A percentile compares a stretch with the other conserved stretches of the same genome.
Conservation (phyloP, 1,140 invertebrate genomes). For the Asobara japonica region DNA sequence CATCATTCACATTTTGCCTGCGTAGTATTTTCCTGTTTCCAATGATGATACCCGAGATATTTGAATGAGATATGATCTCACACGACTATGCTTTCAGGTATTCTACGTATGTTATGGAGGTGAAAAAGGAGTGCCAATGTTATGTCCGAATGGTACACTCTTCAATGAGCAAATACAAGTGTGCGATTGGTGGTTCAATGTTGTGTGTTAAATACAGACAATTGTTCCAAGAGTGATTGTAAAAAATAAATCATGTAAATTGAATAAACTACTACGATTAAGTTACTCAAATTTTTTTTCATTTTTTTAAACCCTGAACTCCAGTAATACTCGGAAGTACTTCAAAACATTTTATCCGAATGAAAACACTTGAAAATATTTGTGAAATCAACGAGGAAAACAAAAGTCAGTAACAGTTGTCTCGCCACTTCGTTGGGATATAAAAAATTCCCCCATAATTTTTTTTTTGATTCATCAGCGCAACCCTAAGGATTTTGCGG, state of each 20-base stretch:
- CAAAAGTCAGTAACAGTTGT: not conserved
- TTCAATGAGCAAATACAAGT: slow-evolving; percentile 64
- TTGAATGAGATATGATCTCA: not conserved
- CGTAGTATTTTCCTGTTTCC: not conserved
- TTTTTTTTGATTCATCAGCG: not conserved
- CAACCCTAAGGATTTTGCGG: not conserved
- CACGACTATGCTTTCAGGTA: slow-evolving; percentile 44
- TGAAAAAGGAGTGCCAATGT: slow-evolving; percentile 63
- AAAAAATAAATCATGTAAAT: too few species aligned
- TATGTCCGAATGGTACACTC: slow-evolving; percentile 67
- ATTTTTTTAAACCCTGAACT: too few species aligned
- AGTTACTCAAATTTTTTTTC: too few species aligned
- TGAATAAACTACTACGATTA: not conserved
- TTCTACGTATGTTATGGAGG: slow-evolving; percentile 63
- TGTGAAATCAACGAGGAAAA: not conserved
- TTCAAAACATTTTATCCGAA: not conserved
- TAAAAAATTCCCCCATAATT: not conserved
- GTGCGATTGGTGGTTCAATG: slow-evolving; percentile 66
- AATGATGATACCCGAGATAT: not conserved
- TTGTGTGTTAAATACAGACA: slow-evolving; percentile 49
- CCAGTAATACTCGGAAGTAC: not conserved
- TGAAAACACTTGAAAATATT: not conserved
- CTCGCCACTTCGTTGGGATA: not conserved
- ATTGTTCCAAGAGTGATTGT: too few species aligned
- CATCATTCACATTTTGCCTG: not conserved